Percentiles rank a stretch among this genome's conserved stretches.
phyloP scores from a whole-genome alignment of 2,888 invertebrate species.

The Volucella bombylans region DNA sequence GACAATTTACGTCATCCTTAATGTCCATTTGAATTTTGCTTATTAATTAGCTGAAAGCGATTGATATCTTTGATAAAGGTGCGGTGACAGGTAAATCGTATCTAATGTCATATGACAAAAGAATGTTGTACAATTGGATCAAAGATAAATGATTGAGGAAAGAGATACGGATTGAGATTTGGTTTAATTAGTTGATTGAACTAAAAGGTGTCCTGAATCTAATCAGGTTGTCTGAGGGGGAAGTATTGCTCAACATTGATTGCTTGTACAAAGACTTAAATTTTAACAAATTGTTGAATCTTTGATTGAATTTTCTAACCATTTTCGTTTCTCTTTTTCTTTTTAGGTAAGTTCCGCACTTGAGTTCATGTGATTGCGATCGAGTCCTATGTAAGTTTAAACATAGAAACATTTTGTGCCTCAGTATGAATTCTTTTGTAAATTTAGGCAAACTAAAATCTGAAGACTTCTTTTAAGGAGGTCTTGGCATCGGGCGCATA shows the following conservation, averaged over 20 bases:
- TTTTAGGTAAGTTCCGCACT: constrained; percentile 48
- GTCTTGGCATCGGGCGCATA: too few relatives aligned
- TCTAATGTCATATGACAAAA: constrained; percentile 23
- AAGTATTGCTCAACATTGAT: too few relatives aligned
- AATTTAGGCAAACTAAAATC: too few relatives aligned
- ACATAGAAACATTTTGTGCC: background rate
- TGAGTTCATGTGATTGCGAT: background rate
- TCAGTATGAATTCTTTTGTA: too few relatives aligned
- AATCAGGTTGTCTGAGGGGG: background rate
- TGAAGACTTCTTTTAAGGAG: too few relatives aligned
- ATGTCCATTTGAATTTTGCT: constrained; percentile 57
- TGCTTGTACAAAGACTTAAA: too few relatives aligned
- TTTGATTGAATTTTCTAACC: background rate
- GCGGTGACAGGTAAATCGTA: constrained; percentile 47
- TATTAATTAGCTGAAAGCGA: constrained; percentile 61
- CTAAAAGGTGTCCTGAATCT: constrained; percentile 4
- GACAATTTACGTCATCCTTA: constrained; percentile 69
- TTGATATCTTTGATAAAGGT: constrained; percentile 52
- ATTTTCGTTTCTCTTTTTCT: constrained; percentile 11
- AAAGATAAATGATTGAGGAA: constrained; percentile 4
- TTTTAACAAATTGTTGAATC: background rate
- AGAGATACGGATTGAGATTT: constrained; percentile 2
- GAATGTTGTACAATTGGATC: constrained; percentile 34
- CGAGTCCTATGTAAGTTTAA: background rate
- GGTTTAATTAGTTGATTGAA: constrained; percentile 13